These are phyloP conservation scores for Grammomys surdaster DNA, from an alignment of 2,113 vertebrate genomes.

Conservation along the genomic window DNA sequence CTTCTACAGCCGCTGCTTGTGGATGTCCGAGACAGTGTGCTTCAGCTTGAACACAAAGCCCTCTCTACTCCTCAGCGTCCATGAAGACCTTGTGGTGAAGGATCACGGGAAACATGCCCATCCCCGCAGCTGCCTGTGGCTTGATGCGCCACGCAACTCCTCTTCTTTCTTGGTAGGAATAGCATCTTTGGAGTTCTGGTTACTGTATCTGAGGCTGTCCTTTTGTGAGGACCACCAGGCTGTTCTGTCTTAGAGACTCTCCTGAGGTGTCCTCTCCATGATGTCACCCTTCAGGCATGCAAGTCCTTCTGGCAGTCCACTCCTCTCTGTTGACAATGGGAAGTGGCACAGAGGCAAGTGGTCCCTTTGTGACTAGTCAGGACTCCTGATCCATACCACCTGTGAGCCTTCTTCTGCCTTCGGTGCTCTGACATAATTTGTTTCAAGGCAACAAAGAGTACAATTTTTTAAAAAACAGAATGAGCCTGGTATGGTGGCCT, in stretches of 20 bases:
- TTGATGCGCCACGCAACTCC: constrained; percentile 77
- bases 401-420: not conserved
- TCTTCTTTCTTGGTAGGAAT: not conserved
- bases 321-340: not conserved
- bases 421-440: not conserved
- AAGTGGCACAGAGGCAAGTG: not conserved
- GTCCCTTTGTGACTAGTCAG: not conserved
- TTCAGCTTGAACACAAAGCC: constrained; percentile 94
- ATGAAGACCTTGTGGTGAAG: constrained; percentile 95
- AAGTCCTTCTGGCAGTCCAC: not conserved
- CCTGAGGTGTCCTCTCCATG: not conserved
- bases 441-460: not conserved
- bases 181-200: not conserved
- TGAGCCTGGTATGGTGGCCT: not conserved
- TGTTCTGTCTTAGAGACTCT: not conserved
- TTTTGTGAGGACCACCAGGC: constrained; percentile 4
- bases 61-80: constrained; percentile 94
- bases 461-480: not conserved
- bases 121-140: constrained; percentile 69
- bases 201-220: not conserved
- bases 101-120: constrained; percentile 95
- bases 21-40: constrained; percentile 93
- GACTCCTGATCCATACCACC: not conserved
- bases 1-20: constrained; percentile 92
- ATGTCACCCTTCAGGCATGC: not conserved